Evolutionary conservation across 2,113 vertebrate genomes (phyloP), one percentile per base, ranked within the genome.

Genomic region (Psilopsiagon aurifrons): DNA sequence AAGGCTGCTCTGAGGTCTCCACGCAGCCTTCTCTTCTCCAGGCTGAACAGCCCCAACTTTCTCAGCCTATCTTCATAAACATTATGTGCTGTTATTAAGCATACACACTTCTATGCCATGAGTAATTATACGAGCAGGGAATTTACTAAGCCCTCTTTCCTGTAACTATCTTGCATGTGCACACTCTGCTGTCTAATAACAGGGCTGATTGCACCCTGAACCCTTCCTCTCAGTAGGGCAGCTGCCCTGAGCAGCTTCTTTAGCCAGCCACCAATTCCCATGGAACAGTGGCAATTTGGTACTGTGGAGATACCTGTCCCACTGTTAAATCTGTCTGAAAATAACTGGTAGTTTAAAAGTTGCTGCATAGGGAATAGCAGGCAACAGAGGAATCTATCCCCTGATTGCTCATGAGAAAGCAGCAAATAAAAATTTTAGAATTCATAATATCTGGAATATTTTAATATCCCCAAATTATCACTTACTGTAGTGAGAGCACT

Each of bases 81-180:
- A 3, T 54, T 80, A 28, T 27, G 19, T 49, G 15, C 73, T 31
- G 12, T 44, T 39, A 16, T 7, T 22, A 33, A 37, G 27, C 37
- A 2, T 9, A 6, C 17, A 6, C 20, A 6, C 17, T 5, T 24
- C 1, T 6, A 2, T 14, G 31, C 46, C 23, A 18, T 0, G 10
- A 33, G 43, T 44, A 33, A 25, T 37, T 57, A 17, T 2, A 24
- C 1, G 14, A 37, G 11, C 15, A 17, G 43, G 51, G 57, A 83
- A 13, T 8, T 66, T 54, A 4, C 2, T 41, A 4, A 8, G 5
- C 41, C 27, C 46, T 22, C 64, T 74, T 55, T 33, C 29, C 20
- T 24, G 4, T 43, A 31, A 2, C 33, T 55, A 39, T 31, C 27
- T 20, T 22, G 14, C 27, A 0, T 55, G 31, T 5, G 27, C 46